Evolutionary conservation across 2,797 vertebrate genomes (phyloP), one percentile per base, ranked within the genome.

Genomic region (Cirrhinus mrigala): DNA sequence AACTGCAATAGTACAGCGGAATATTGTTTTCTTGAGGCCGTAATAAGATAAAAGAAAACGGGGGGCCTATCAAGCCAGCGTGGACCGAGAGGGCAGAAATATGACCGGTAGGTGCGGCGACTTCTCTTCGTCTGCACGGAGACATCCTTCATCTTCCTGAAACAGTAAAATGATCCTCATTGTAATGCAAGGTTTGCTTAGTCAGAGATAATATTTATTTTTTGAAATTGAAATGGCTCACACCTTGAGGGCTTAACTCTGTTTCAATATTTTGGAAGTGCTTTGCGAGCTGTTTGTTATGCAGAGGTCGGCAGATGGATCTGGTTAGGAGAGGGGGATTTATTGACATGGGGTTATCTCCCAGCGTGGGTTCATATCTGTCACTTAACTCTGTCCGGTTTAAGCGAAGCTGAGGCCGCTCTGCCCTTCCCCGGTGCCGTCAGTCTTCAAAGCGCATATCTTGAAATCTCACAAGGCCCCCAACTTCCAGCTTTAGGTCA

Each of bases 191-290:
- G 92, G 90, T 94, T 94, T 93, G 89, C 91, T 92, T 93, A 94
- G 91, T 92, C 92, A 92, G 90, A 94, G 92, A 94, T 94, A 95
- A 95, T 96, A 95, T 95, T 95, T 96, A 93, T 93, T 94, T 94
- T 93, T 90, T 88, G 93, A 94, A 96, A 94, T 96, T 94, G 94
- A 96, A 94, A 92, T 92, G 93, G 94, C 93, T 93, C 92, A 91
- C 90, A 93, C 92, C 90, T 92, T 93, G 92, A 94, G 93, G 91
- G 94, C 92, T 93, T 91, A 90, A 90, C 81, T 85, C 89, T 89
- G 68, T 88, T 90, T 87, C 87, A 90, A 89, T 90, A 89, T 91
- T 90, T 89, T 91, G 87, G 83, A 69, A 85, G 83, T 81, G 89
- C 84, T 87, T 86, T 80, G 58, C 27, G 50, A 84, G 33, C 84